These are phyloP conservation scores for Leptinotarsa haldemani DNA, from an alignment of 2,888 invertebrate genomes.

Conservation along the genomic window DNA sequence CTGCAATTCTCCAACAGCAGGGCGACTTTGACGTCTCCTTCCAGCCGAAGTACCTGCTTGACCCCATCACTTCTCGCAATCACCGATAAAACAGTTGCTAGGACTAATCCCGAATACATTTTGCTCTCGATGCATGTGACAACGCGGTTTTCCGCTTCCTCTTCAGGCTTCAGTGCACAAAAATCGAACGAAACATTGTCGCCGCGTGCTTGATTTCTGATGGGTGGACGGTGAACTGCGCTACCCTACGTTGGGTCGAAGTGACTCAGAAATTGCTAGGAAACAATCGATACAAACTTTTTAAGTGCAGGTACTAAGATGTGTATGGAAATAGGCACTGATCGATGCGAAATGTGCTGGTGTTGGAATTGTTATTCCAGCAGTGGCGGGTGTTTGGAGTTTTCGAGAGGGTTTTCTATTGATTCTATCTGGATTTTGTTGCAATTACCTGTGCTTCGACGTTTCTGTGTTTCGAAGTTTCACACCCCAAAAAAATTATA, in stretches of 20 bases:
- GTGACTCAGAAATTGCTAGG: conserved; percentile 58
- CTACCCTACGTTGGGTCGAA: conserved; percentile 42
- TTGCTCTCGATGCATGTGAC: conserved; percentile 30
- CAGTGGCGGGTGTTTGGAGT: not conserved
- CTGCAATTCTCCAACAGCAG: conserved; percentile 57
- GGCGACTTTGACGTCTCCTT: conserved; percentile 57
- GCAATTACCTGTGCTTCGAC: too few species aligned
- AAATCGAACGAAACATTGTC: conserved; percentile 44
- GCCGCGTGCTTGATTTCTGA: conserved; percentile 26
- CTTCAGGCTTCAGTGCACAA: conserved; percentile 55
- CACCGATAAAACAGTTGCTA: conserved; percentile 21
- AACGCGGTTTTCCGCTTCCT: conserved; percentile 46
- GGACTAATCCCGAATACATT: conserved; percentile 35
- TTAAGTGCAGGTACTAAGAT: conserved; percentile 41
- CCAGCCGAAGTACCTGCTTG: conserved; percentile 46
- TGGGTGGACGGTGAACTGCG: conserved; percentile 30
- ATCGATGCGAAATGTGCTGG: conserved; percentile 38
- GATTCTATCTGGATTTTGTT: too few species aligned
- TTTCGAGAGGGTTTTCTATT: too few species aligned
- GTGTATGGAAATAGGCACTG: conserved; percentile 40
- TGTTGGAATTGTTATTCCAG: not conserved
- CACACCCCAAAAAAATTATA: too few species aligned
- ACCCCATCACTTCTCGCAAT: conserved; percentile 26
- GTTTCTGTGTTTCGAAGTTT: too few species aligned
- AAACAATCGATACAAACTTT: conserved; percentile 60